Base-by-base conservation (phyloP, 2,888 invertebrate genomes). In the Pantelozetes paolii region DNA sequence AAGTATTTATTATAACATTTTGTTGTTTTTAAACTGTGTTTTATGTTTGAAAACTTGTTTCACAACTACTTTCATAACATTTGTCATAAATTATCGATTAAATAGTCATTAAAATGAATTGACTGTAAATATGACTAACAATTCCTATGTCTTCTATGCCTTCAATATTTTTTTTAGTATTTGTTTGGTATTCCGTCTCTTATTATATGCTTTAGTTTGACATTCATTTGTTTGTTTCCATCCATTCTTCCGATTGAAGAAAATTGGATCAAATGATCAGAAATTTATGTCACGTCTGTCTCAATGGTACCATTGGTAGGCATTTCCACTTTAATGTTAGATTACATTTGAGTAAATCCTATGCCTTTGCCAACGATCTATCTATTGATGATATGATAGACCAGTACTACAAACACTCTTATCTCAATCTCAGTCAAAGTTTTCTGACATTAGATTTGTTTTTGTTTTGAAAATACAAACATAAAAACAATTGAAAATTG, bases 201-300 rank as follows among this genome's bases (percentile, higher is more conserved):
- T 36, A n/a, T 64, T 32, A 36, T 36, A 36, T 64, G 62, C 13
- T 32, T 64, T 32, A 13, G 62, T 32, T 23, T 36, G 62, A 64
- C 62, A 64, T 64, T 36, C 30, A 64, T 64, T 59, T 64, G 36
- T 64, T 36, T n/a, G 62, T 62, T 32, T 23, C 28, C 62, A 18
- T 11, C 8, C 9, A 20, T 32, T 59, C 5, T 59, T 59, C 30
- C 18, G 59, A 32, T 30, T 28, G 2, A 30, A n/a, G 30, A 20
- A 64, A 64, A 64, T 36, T 64, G 62, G 62, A 36, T 64, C 62
- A 64, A 64, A 32, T 64, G 8, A 64, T 64, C 28, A 64, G 32
- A 28, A 1, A 64, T 64, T 64, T 30, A 30, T 15, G 62, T 64
- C 62, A 64, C 62, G 62, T 64, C 3, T 64, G 36, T 40, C 32